Percentiles rank a stretch among this genome's conserved stretches.
phyloP scores from a whole-genome alignment of 2,888 invertebrate genomes.

The Ochropleura leucogaster region DNA sequence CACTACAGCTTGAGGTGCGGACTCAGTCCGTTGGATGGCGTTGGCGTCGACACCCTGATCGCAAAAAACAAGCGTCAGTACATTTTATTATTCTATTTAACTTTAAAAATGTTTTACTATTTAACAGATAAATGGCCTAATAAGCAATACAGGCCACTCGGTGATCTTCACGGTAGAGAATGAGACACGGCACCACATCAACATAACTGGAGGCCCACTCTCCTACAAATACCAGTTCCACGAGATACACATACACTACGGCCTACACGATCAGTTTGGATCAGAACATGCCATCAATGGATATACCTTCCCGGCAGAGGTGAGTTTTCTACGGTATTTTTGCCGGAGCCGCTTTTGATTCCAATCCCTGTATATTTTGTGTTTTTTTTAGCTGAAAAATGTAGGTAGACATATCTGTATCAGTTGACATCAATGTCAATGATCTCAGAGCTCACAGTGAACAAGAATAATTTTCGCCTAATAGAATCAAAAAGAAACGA shows the following conservation, averaged over 20 bases:
- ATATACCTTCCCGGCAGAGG: conserved; percentile 99
- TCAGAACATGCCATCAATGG: conserved; percentile 99
- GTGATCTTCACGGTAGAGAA: conserved; percentile 97
- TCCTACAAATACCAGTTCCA: conserved; percentile 98
- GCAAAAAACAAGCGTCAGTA: background rate
- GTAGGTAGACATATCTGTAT: background rate
- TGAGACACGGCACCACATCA: conserved; percentile 95
- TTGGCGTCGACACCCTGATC: too few relatives aligned
- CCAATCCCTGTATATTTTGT: background rate
- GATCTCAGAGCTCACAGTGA: background rate
- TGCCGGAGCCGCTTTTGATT: background rate
- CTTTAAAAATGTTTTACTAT: conserved; percentile 49
- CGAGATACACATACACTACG: conserved; percentile 98
- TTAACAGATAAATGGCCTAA: conserved; percentile 95
- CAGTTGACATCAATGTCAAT: background rate
- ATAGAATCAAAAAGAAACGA: background rate
- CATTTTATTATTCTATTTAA: background rate
- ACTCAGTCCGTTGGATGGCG: too few relatives aligned
- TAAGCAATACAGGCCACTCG: conserved; percentile 98
- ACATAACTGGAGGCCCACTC: conserved; percentile 98
- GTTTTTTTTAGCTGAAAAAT: background rate
- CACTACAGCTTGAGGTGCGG: too few relatives aligned
- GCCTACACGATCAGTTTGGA: conserved; percentile 97
- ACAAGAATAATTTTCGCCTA: background rate
- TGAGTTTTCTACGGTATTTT: conserved; percentile 83